A percentile compares a stretch with the other conserved stretches of the same genome.
Evolutionary conservation across 2,888 invertebrate genomes (phyloP).

Genomic region (Drosophila buzzatii): DNA sequence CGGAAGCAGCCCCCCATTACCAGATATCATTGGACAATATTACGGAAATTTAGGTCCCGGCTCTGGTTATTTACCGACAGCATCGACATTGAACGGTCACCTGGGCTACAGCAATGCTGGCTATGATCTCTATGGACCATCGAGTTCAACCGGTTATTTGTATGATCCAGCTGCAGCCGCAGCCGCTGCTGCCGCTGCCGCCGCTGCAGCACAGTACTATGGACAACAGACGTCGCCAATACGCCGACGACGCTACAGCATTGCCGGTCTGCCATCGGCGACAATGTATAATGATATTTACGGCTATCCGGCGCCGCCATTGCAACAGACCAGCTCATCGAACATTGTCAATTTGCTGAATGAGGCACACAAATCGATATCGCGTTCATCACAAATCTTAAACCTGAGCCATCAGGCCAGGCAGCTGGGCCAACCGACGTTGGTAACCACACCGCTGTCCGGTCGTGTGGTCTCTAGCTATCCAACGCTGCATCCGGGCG

Average conservation of each 20-base stretch:
- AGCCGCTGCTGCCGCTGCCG: constrained; percentile 54
- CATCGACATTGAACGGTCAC: constrained; percentile 19
- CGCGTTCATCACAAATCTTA: constrained; percentile 85
- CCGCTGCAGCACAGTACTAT: constrained; percentile 61
- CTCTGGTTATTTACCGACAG: constrained; percentile 36
- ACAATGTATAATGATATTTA: constrained; percentile 85
- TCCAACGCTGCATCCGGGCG: constrained; percentile 83
- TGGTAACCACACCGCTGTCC: constrained; percentile 80
- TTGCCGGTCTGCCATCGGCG: constrained; percentile 85
- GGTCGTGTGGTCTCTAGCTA: constrained; percentile 84
- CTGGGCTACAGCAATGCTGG: constrained; percentile 53
- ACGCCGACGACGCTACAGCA: constrained; percentile 85
- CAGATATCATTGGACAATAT: constrained; percentile 85
- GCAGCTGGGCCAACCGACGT: constrained; percentile 65
- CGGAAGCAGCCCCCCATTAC: constrained; percentile 85
- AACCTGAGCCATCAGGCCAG: constrained; percentile 84
- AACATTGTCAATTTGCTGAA: constrained; percentile 85
- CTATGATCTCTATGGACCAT: constrained; percentile 82
- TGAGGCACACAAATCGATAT: constrained; percentile 85
- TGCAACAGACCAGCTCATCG: constrained; percentile 83
- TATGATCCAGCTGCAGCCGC: constrained; percentile 71
- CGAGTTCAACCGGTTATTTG: constrained; percentile 77
- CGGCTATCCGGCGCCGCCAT: constrained; percentile 78
- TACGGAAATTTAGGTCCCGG: constrained; percentile 61
- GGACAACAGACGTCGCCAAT: constrained; percentile 78